Conservation (phyloP, 1,140 invertebrate species). For the Danaus melanippus region DNA sequence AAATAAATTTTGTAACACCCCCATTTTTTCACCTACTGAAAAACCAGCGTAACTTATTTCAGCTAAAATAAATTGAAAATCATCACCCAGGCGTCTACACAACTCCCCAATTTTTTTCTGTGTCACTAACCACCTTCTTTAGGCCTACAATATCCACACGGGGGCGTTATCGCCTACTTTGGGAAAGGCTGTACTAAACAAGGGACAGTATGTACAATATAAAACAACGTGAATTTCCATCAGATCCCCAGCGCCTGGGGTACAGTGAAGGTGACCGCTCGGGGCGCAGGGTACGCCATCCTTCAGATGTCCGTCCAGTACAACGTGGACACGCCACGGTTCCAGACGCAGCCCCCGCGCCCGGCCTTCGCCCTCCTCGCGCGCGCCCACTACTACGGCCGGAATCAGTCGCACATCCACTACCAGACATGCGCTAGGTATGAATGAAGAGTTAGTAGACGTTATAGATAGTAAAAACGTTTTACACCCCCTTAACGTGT, state of each 20-base stretch:
- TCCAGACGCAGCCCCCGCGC: slow-evolving; percentile 88
- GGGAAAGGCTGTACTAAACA: too few species aligned
- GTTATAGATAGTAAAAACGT: too few species aligned
- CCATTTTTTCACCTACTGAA: too few species aligned
- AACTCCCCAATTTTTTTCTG: too few species aligned
- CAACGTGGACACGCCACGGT: slow-evolving; percentile 90
- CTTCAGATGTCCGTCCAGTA: slow-evolving; percentile 95
- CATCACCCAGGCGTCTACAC: too few species aligned
- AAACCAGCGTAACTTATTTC: too few species aligned
- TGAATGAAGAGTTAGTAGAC: slow-evolving; percentile 2
- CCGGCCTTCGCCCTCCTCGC: slow-evolving; percentile 82
- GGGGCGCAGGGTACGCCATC: slow-evolving; percentile 92
- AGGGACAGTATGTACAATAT: not conserved
- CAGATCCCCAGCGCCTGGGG: slow-evolving; percentile 94
- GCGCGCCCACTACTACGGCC: slow-evolving; percentile 83
- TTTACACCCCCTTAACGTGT: too few species aligned
- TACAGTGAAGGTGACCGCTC: slow-evolving; percentile 90
- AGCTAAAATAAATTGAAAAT: too few species aligned
- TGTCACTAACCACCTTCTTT: too few species aligned
- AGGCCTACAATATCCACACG: too few species aligned
- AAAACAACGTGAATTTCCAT: not conserved
- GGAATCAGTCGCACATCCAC: slow-evolving; percentile 94
- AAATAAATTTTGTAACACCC: too few species aligned
- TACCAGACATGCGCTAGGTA: slow-evolving; percentile 88
- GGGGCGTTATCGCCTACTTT: too few species aligned